Evolutionary conservation across 2,888 invertebrate genomes (phyloP), one percentile per base, ranked within the genome.

Genomic region (Stratiomys singularior): DNA sequence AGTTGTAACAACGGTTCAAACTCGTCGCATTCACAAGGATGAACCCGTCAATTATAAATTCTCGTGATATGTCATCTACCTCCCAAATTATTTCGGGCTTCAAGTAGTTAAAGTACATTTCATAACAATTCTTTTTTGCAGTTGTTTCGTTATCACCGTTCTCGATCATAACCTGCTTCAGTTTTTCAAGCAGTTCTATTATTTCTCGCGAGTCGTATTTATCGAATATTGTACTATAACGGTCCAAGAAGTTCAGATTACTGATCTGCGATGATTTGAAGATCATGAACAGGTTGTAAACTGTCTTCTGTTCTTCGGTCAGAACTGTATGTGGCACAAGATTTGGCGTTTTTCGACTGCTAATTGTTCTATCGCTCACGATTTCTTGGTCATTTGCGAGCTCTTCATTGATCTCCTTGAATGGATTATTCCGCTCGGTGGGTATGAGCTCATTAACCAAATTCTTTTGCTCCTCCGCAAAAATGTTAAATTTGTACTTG

Each of bases 11-110:
- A 21, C 84, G 84, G 5, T 85, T 82, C 11, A 85, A 84, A 69
- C 85, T 84, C 1, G 81, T 78, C 15, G 64, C 46, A 80, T 87
- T 87, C 0, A 87, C 81, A 2, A 83, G 79, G 1, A 85, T 82
- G 78, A 87, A 86, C 2, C 86, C 86, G n/a, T 81, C 81, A 1
- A 86, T 83, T 76, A 87, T 87, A 77, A 85, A 87, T 64, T 88
- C 86, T n/a, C 85, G 82, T 13, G 86, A 85, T 18, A 82, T 81
- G 58, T 87, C 86, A 56, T 87, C 87, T 81, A 87, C 84, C 80
- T 87, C 87, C 86, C 86, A 87, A 46, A 87, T 85, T 9, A 87
- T 83, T 78, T 87, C 87, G 13, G 85, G 84, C 78, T 87, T 87
- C 69, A 87, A 81, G 82, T 87, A 87, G 80, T 87, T 84, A 71